Percentiles rank a stretch among this genome's conserved stretches.
These are phyloP conservation scores for Phaonia tiefii DNA, from an alignment of 2,888 invertebrate species.

Conservation along the genomic window DNA sequence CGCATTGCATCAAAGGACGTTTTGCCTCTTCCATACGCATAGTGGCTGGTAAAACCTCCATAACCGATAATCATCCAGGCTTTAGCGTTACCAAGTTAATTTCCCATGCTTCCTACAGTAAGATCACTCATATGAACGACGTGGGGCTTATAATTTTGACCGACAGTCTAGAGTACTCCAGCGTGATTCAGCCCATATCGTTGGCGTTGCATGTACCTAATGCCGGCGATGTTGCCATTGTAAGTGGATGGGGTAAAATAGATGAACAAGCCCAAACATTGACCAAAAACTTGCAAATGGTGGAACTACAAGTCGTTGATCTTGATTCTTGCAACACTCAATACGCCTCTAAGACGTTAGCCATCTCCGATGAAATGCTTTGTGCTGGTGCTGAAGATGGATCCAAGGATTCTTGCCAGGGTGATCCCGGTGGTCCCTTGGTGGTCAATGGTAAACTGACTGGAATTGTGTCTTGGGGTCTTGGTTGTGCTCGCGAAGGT, in stretches of 20 bases:
- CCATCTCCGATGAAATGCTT: slow-evolving; percentile 73
- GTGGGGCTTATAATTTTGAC: slow-evolving; percentile 82
- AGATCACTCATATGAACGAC: slow-evolving; percentile 82
- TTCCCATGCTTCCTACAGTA: slow-evolving; percentile 71
- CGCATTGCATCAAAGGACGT: slow-evolving; percentile 75
- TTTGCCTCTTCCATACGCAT: slow-evolving; percentile 72
- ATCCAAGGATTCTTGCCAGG: slow-evolving; percentile 70
- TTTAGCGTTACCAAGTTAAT: slow-evolving; percentile 71
- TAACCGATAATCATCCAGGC: slow-evolving; percentile 69
- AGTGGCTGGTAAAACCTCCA: slow-evolving; percentile 73
- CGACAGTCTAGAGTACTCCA: slow-evolving; percentile 79
- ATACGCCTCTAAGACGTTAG: slow-evolving; percentile 74
- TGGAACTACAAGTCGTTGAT: slow-evolving; percentile 81
- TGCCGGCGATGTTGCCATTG: slow-evolving; percentile 70
- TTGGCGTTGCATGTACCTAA: slow-evolving; percentile 70
- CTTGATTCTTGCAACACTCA: slow-evolving; percentile 79
- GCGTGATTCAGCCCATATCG: slow-evolving; percentile 79
- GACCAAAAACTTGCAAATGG: slow-evolving; percentile 80
- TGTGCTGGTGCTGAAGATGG: slow-evolving; percentile 74
- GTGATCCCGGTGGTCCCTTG: slow-evolving; percentile 78
- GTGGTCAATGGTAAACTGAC: slow-evolving; percentile 70
- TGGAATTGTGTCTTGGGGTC: slow-evolving; percentile 78
- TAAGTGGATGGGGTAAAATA: slow-evolving; percentile 77
- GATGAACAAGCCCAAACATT: slow-evolving; percentile 71
- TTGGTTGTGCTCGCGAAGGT: slow-evolving; percentile 74